Conservation (phyloP, 2,113 vertebrate genomes). For the Eurypyga helias region DNA sequence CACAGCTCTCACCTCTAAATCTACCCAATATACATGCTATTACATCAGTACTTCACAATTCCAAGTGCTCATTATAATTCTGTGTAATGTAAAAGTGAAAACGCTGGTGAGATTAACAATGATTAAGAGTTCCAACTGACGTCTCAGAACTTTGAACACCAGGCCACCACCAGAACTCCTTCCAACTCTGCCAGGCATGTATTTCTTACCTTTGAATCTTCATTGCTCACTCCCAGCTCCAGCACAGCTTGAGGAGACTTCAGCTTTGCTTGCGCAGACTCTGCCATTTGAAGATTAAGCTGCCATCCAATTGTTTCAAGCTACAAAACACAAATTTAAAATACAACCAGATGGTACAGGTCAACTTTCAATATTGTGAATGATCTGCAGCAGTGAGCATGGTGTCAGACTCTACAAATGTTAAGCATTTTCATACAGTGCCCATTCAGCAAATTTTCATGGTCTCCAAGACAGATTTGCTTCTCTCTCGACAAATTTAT, state of each 20-base stretch:
- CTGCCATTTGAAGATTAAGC: slow-evolving; percentile 94
- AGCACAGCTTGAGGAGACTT: slow-evolving; percentile 89
- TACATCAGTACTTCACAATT: not conserved
- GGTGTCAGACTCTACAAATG: not conserved
- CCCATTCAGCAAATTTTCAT: not conserved
- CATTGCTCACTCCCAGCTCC: slow-evolving; percentile 86
- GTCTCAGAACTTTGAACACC: not conserved
- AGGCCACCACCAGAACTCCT: not conserved
- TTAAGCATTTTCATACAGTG: not conserved
- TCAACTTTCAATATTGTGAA: slow-evolving; percentile 1
- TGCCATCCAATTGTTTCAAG: slow-evolving; percentile 93
- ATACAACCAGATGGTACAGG: slow-evolving; percentile 16
- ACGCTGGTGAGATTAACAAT: not conserved
- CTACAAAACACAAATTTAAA: slow-evolving; percentile 76
- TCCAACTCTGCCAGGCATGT: not conserved
- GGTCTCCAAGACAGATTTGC: not conserved
- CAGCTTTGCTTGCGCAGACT: slow-evolving; percentile 86
- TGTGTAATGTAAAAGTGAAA: not conserved
- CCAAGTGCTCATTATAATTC: not conserved
- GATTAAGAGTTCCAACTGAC: not conserved
- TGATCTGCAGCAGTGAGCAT: not conserved
- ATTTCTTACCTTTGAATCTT: slow-evolving; percentile 88
- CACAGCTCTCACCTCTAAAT: not conserved
- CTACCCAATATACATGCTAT: not conserved
- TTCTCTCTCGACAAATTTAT: not conserved